These are phyloP conservation scores for Porites divaricata DNA, from an alignment of 92 coral and sea anemone genomes.

Conservation along the genomic window DNA sequence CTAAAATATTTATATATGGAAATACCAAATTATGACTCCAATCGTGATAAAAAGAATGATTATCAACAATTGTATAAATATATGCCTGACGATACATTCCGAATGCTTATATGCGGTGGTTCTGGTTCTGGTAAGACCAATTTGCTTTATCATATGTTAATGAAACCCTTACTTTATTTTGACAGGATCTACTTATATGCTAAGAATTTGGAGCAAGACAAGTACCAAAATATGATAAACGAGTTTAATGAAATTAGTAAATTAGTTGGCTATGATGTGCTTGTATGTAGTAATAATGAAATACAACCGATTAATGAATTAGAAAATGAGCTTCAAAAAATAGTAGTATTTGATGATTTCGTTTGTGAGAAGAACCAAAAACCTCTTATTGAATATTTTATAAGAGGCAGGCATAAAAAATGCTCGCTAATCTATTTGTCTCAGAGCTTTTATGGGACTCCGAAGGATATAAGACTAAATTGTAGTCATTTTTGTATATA, in stretches of 20 bases:
- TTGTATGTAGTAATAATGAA: background rate
- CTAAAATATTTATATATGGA: constrained; percentile 23
- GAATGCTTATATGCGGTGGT: background rate
- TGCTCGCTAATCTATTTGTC: background rate
- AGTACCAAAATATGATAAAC: background rate
- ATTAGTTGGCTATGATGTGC: background rate
- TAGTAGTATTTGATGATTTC: constrained; percentile 12
- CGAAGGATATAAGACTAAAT: background rate
- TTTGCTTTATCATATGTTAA: background rate
- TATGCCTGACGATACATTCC: background rate
- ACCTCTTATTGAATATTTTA: constrained; percentile 29
- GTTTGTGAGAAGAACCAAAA: constrained; percentile 8
- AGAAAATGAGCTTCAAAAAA: background rate
- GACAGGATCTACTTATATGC: background rate
- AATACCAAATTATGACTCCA: constrained; percentile 10
- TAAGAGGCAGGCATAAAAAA: constrained; percentile 23
- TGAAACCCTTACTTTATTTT: background rate
- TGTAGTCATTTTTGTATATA: background rate
- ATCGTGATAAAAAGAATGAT: background rate
- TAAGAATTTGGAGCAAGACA: constrained; percentile 2
- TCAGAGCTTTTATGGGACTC: too few relatives aligned
- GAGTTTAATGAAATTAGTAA: background rate
- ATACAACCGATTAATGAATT: background rate
- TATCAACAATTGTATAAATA: background rate
- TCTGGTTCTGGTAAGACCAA: background rate